Percentiles rank a stretch among this genome's conserved stretches.
Conservation (phyloP, 2,797 vertebrate genomes). For the Acipenser ruthenus region DNA sequence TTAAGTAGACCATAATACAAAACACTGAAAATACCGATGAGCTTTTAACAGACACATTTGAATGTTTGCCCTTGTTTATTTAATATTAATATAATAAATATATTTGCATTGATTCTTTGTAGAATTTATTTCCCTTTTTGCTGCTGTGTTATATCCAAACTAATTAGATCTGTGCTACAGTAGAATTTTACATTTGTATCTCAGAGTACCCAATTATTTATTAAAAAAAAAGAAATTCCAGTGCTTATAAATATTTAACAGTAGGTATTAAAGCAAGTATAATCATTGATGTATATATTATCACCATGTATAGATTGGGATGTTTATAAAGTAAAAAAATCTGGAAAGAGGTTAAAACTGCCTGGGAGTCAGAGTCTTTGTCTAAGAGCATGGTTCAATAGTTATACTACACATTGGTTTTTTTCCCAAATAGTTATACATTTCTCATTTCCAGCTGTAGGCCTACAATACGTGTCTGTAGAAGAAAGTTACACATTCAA, state of each 20-base stretch:
- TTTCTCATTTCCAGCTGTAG: too few species aligned
- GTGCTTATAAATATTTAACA: slow-evolving; percentile 7
- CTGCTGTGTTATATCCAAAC: slow-evolving; percentile 13
- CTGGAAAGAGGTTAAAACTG: background rate
- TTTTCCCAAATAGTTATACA: too few species aligned
- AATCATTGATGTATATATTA: slow-evolving; percentile 3
- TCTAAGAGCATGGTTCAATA: too few species aligned
- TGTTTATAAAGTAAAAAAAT: background rate
- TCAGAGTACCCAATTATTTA: slow-evolving; percentile 10
- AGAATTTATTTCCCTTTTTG: slow-evolving; percentile 35
- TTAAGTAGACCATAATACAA: slow-evolving; percentile 33
- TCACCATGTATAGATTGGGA: background rate
- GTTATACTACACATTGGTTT: too few species aligned
- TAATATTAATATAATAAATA: slow-evolving; percentile 41
- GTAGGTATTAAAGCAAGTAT: slow-evolving; percentile 3
- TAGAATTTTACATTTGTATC: slow-evolving; percentile 6
- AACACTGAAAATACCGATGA: slow-evolving; percentile 33
- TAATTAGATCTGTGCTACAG: slow-evolving; percentile 6
- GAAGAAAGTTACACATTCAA: too few species aligned
- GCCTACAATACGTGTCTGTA: too few species aligned
- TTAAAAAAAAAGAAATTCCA: background rate
- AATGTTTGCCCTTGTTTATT: slow-evolving; percentile 50
- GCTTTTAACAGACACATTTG: slow-evolving; percentile 49
- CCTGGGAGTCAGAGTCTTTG: too few species aligned
- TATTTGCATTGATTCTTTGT: slow-evolving; percentile 40